Conservation (phyloP, 2,888 invertebrate genomes). For the Emesis castigata region DNA sequence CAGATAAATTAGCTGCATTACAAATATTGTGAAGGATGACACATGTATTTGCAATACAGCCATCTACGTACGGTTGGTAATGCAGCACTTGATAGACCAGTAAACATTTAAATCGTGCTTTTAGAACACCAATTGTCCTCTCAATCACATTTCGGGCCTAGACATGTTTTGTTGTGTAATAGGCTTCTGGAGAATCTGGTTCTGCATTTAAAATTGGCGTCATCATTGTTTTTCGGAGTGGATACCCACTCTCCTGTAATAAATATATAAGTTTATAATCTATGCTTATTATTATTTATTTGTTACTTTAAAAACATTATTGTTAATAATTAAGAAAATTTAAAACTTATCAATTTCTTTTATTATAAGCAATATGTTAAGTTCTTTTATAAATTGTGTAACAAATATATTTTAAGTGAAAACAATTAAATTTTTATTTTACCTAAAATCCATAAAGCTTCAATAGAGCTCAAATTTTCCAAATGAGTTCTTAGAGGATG, state of each 20-base stretch:
- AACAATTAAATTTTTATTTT: too few species aligned
- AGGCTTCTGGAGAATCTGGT: conserved; percentile 17
- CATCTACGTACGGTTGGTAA: conserved; percentile 41
- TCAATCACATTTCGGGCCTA: conserved; percentile 30
- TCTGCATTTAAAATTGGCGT: conserved; percentile 25
- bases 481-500: too few species aligned
- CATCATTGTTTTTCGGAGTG: conserved; percentile 27
- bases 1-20: conserved; percentile 13
- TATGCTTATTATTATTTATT: too few species aligned
- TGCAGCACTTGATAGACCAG: conserved; percentile 38
- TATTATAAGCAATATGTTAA: too few species aligned
- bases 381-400: too few species aligned
- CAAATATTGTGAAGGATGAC: conserved; percentile 46
- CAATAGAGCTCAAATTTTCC: too few species aligned
- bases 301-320: too few species aligned
- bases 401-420: too few species aligned
- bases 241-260: conserved; percentile 34
- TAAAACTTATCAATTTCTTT: too few species aligned
- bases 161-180: conserved; percentile 23
- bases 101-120: conserved; percentile 47
- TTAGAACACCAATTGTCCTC: conserved; percentile 45
- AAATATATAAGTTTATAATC: too few species aligned
- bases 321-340: too few species aligned
- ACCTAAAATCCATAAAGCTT: too few species aligned
- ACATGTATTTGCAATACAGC: conserved; percentile 45